Evolutionary conservation across 1,140 invertebrate species (phyloP).

Genomic region (Homalodisca vitripennis): DNA sequence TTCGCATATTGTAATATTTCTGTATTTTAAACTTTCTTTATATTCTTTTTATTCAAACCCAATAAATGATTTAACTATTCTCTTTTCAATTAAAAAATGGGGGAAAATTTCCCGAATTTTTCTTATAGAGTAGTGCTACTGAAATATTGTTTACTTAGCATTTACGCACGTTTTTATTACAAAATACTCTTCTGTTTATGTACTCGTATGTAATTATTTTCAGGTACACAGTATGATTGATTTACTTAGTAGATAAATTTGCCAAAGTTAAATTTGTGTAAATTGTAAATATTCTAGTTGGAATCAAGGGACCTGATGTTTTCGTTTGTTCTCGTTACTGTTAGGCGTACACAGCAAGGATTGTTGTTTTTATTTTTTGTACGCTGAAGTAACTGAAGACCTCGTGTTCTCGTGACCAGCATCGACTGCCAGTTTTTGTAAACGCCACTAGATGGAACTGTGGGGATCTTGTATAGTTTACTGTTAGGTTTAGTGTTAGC

Average conservation of each 20-base stretch:
- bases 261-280: conserved; percentile 20
- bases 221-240: neutral
- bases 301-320: conserved; percentile 33
- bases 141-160: neutral
- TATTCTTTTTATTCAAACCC: neutral
- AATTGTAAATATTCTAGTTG: conserved; percentile 28
- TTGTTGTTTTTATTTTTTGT: conserved; percentile 13
- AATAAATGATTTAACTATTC: neutral
- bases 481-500: conserved; percentile 31
- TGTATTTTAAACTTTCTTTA: neutral
- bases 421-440: conserved; percentile 35
- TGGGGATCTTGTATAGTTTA: conserved; percentile 30
- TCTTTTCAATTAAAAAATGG: neutral
- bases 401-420: conserved; percentile 31
- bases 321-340: conserved; percentile 29
- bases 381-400: conserved; percentile 30
- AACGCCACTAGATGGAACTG: conserved; percentile 29
- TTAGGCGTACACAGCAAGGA: conserved; percentile 9
- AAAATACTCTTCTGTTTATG: neutral
- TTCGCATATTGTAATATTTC: no score
- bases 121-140: neutral
- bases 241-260: neutral
- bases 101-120: neutral
- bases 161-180: neutral
- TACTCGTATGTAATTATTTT: neutral